Evolutionary conservation across 53 echinoderm and acorn worm genomes (phyloP).

Genomic region (Actinopyga echinites): DNA sequence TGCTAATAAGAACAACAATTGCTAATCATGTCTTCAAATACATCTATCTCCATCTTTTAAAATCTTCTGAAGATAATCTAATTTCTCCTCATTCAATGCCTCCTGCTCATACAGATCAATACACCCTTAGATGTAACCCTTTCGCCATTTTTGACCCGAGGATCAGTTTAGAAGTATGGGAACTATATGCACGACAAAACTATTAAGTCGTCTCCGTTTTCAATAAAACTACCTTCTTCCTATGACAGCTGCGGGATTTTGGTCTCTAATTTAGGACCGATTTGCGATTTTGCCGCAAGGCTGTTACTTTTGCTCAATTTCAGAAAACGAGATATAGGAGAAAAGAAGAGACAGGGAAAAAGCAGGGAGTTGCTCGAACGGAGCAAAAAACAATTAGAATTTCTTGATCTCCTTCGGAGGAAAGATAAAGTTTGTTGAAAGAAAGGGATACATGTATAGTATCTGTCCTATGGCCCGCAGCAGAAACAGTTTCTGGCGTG

Average conservation of each 20-base stretch:
- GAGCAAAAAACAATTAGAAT: constrained; percentile 37
- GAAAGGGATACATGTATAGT: neutral
- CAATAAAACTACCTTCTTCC: constrained; percentile 12
- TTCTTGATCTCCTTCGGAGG: constrained; percentile 18
- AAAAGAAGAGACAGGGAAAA: constrained; percentile 49
- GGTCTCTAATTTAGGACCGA: constrained; percentile 34
- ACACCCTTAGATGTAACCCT: constrained; percentile 24
- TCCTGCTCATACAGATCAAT: constrained; percentile 34
- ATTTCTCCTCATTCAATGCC: constrained; percentile 13
- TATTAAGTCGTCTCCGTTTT: constrained; percentile 27
- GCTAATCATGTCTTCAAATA: constrained; percentile 15
- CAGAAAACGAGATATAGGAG: neutral
- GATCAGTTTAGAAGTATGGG: constrained; percentile 7
- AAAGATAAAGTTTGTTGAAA: constrained; percentile 19
- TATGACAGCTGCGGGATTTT: constrained; percentile 34
- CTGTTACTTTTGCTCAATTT: constrained; percentile 36
- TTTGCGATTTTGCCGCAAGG: constrained; percentile 35
- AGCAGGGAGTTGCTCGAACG: constrained; percentile 15
- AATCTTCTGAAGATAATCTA: constrained; percentile 16
- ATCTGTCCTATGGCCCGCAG: constrained; percentile 35
- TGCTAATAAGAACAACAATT: constrained; percentile 12
- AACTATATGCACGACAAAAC: constrained; percentile 1
- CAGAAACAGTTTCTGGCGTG: constrained; percentile 9
- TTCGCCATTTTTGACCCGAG: constrained; percentile 42
- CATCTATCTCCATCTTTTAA: constrained; percentile 8